Percentiles rank a stretch among this genome's conserved stretches.
phyloP scores from a whole-genome alignment of 30 jellyfish, hydroid and myxozoan genomes.

The Aurelia sp. region DNA sequence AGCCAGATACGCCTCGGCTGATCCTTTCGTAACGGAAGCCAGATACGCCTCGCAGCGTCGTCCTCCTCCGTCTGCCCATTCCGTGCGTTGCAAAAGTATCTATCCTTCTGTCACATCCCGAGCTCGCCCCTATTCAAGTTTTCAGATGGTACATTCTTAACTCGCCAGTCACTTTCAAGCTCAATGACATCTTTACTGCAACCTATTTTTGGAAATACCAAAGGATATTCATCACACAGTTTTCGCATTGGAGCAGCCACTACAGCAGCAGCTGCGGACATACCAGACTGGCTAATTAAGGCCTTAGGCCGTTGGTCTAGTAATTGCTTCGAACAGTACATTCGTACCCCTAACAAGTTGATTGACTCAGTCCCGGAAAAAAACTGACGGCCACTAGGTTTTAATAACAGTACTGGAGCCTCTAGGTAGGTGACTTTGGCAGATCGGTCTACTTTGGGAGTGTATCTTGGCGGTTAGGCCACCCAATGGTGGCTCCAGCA shows the following conservation, averaged over 20 bases:
- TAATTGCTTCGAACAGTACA: constrained; percentile 19
- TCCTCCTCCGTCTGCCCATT: constrained; percentile 20
- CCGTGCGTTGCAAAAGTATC: constrained; percentile 13
- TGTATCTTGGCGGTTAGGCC: constrained; percentile 2
- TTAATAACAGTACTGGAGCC: background rate
- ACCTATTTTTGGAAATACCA: background rate
- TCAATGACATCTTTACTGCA: background rate
- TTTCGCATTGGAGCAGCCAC: constrained; percentile 16
- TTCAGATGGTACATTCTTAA: background rate
- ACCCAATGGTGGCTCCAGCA: background rate
- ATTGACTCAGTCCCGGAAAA: too few species aligned
- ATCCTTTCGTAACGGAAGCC: background rate
- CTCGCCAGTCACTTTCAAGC: background rate
- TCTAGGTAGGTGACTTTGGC: too few species aligned
- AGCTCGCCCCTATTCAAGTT: background rate
- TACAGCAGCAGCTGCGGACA: constrained; percentile 2
- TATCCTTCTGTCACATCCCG: background rate
- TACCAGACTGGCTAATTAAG: background rate
- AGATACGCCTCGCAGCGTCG: background rate
- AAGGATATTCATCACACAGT: constrained; percentile 15
- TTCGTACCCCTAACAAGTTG: constrained; percentile 1
- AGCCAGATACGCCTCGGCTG: too few species aligned
- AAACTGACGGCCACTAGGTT: background rate
- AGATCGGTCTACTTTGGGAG: background rate
- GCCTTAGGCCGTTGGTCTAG: constrained; percentile 29